Evolutionary conservation across 1,140 invertebrate genomes (phyloP).

Genomic region (Sitophilus oryzae): DNA sequence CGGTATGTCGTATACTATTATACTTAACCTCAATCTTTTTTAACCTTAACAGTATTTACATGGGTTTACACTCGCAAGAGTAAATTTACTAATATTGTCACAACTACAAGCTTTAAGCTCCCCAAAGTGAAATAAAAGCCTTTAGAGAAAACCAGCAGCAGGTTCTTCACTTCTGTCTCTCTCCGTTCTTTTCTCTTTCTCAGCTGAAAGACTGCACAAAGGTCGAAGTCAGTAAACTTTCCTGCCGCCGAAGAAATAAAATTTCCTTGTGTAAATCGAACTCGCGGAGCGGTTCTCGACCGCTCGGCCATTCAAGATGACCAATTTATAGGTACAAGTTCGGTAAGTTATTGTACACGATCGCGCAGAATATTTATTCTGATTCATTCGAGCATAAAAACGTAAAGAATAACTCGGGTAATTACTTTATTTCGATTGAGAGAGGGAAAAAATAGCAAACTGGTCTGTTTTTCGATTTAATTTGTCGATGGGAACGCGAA

Average conservation of each 20-base stretch:
- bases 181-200: no score
- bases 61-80: no score
- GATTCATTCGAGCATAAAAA: conserved; percentile 38
- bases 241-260: conserved; percentile 29
- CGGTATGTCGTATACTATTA: no score
- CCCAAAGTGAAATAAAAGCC: neutral
- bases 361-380: conserved; percentile 36
- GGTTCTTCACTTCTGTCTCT: no score
- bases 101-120: neutral
- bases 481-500: neutral
- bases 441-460: neutral
- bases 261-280: conserved; percentile 34
- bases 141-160: neutral
- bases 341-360: conserved; percentile 40
- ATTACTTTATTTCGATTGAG: conserved; percentile 34
- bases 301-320: conserved; percentile 34
- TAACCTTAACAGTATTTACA: no score
- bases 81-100: neutral
- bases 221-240: conserved; percentile 32
- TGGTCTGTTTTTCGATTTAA: neutral
- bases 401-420: conserved; percentile 35
- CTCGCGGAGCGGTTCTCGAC: conserved; percentile 13
- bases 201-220: conserved; percentile 20
- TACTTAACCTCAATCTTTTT: no score
- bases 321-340: conserved; percentile 39